Percentiles rank a stretch among this genome's conserved stretches.
These are phyloP conservation scores for Cyclina sinensis DNA, from an alignment of 1,140 invertebrate species.

Conservation along the genomic window DNA sequence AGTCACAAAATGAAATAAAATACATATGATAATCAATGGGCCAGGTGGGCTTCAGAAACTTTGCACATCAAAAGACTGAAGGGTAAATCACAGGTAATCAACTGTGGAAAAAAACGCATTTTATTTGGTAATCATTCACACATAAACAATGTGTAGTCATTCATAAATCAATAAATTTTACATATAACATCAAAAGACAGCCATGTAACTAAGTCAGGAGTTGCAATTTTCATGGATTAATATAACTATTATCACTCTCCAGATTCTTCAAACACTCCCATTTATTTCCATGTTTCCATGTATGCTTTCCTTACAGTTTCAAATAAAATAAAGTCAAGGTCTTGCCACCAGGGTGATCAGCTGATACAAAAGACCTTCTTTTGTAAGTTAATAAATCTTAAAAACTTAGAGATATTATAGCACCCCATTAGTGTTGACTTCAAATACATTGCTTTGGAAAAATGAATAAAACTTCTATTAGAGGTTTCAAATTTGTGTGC, in stretches of 20 bases:
- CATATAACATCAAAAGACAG: neutral
- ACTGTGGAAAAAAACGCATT: neutral
- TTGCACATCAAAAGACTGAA: slow-evolving; percentile 26
- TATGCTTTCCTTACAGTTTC: too few species aligned
- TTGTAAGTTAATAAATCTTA: too few species aligned
- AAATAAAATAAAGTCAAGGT: too few species aligned
- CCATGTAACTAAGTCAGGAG: neutral
- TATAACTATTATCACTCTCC: too few species aligned
- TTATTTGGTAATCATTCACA: slow-evolving; percentile 11
- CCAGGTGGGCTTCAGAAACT: neutral
- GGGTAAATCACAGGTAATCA: slow-evolving; percentile 1
- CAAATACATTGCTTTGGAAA: neutral
- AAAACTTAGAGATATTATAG: neutral
- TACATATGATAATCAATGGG: slow-evolving; percentile 6
- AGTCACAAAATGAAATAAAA: neutral
- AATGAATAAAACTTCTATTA: neutral
- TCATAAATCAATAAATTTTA: slow-evolving; percentile 2
- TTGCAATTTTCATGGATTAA: too few species aligned
- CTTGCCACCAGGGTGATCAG: too few species aligned
- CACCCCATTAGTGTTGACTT: neutral
- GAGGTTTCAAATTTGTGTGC: neutral
- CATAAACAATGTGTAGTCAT: slow-evolving; percentile 19
- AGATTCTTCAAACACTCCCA: too few species aligned
- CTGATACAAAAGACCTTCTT: too few species aligned
- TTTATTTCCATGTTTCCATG: too few species aligned